Evolutionary conservation across 2,888 invertebrate genomes (phyloP), one percentile per base, ranked within the genome.

Genomic region (Drosophila mayaguana): DNA sequence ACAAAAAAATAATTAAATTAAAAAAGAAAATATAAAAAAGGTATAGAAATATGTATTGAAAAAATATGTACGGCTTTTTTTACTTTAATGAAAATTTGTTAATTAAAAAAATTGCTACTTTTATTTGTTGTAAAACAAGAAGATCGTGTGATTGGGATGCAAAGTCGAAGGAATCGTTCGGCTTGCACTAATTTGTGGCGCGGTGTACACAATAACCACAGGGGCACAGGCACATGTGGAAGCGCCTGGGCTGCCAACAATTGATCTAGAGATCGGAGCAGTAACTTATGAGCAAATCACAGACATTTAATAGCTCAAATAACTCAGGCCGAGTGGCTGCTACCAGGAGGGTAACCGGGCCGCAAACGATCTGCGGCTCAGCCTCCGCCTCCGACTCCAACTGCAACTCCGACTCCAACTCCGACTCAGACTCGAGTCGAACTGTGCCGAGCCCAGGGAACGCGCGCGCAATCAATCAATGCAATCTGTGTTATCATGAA

Each of bases 401-500:
- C 32, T 32, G 57, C 2, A 36, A 9, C 2, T 22, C 54, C 28
- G 28, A 28, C 9, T 9, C 8, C 9, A 11, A 9, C 32, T 32
- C 32, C 9, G 2, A 32, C 32, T 32, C 61, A 5, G 51, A 16
- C 0, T 22, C 54, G 50, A 40, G 62, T 56, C 42, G 38, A 59
- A 50, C 65, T 54, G 12, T 18, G 51, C 43, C 70, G 62, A 63
- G 65, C 69, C 72, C 74, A 71, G 74, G 12, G 36, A 53, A 22
- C 43, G 83, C 67, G 72, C 70, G 77, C 77, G 70, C 83, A 85
- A 84, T 85, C 84, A 85, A 85, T 85, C 84, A 85, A 88, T 85
- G 84, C 84, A 85, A 85, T 85, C 85, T 85, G 81, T 88, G 88
- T 88, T 88, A 85, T 85, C 85, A 83, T 88, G 88, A 88, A 85